Percentiles rank a stretch among this genome's conserved stretches.
These are phyloP conservation scores for Glyphotaelius pellucidus DNA, from an alignment of 2,888 invertebrate genomes.

Conservation along the genomic window DNA sequence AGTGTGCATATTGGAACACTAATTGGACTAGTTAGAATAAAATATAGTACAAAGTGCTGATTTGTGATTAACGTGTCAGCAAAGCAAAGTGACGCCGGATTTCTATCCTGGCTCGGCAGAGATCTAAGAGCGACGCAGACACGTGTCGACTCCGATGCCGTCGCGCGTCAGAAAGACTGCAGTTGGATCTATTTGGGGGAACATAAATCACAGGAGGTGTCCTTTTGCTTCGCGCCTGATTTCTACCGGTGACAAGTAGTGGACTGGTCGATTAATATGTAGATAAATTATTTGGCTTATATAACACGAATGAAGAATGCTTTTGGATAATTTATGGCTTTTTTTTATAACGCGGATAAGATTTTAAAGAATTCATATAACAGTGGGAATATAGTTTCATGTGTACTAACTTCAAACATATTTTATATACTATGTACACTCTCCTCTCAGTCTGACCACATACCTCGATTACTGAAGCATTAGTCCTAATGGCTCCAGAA, in stretches of 20 bases:
- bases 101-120: background rate
- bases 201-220: slow-evolving; percentile 13
- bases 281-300: background rate
- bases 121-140: background rate
- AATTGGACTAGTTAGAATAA: no score
- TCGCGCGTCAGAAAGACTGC: background rate
- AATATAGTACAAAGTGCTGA: background rate
- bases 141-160: background rate
- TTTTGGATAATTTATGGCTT: background rate
- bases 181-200: background rate
- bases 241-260: background rate
- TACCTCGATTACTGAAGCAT: no score
- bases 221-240: background rate
- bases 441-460: no score
- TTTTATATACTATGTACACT: no score
- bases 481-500: no score
- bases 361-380: no score
- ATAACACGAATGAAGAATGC: background rate
- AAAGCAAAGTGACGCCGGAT: background rate
- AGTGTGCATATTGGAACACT: no score
- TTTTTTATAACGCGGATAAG: background rate
- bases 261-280: background rate
- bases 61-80: background rate
- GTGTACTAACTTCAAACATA: no score
- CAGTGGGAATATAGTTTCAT: no score